These are phyloP conservation scores for Aplidium turbinatum DNA, from an alignment of 23 tunicate genomes.

Conservation along the genomic window DNA sequence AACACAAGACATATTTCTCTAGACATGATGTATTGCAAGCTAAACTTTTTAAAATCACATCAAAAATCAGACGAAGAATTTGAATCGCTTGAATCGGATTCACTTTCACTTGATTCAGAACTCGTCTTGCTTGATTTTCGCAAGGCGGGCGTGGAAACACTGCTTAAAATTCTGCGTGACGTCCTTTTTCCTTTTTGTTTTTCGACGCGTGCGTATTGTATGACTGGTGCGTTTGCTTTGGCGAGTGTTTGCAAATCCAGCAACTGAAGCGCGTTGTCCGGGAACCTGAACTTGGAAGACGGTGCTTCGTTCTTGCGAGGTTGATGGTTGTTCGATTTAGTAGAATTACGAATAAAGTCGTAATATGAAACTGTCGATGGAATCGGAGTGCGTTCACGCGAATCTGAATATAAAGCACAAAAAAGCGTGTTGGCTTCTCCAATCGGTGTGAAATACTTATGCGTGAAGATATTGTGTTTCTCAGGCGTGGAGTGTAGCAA, in stretches of 20 bases:
- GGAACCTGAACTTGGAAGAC: neutral
- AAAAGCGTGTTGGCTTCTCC: no score
- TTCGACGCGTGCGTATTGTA: slow-evolving; percentile 45
- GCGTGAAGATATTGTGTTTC: no score
- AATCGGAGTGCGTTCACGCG: slow-evolving; percentile 26
- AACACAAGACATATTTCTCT: no score
- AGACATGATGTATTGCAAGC: no score
- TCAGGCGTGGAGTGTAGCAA: no score
- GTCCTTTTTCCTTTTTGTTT: neutral
- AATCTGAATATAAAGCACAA: no score
- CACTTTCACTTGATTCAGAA: slow-evolving; percentile 12
- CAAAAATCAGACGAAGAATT: slow-evolving; percentile 13
- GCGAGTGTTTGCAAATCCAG: neutral
- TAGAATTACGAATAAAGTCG: slow-evolving; percentile 29
- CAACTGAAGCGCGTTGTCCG: neutral
- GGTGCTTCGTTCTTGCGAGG: neutral
- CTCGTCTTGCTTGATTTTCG: neutral
- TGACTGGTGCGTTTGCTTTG: slow-evolving; percentile 15
- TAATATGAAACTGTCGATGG: slow-evolving; percentile 43
- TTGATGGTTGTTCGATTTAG: neutral
- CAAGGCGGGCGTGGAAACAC: slow-evolving; percentile 3
- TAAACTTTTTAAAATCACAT: no score
- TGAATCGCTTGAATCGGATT: slow-evolving; percentile 2
- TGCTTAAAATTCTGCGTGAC: neutral
- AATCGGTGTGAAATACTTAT: no score